phyloP scores from a whole-genome alignment of 2,797 vertebrate species.

The Otolemur crassicaudatus region DNA sequence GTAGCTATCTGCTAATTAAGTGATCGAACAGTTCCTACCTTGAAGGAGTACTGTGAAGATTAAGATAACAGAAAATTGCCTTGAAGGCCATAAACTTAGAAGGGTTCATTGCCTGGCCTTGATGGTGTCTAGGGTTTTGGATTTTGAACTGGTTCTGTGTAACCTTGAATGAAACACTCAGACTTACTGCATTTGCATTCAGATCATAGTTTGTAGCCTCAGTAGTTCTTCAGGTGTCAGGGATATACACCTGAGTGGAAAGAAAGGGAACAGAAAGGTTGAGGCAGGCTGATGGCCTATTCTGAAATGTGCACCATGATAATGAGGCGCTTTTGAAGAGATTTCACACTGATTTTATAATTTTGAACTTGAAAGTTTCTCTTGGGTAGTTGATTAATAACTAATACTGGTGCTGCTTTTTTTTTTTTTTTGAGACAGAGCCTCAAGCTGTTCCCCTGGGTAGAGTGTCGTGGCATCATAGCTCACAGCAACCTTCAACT shows the following conservation, averaged over 20 bases:
- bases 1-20: neutral
- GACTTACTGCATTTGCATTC: neutral
- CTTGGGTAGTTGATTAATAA: neutral
- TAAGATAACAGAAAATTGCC: neutral
- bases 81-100: neutral
- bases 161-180: neutral
- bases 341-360: neutral
- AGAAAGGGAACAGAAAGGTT: neutral
- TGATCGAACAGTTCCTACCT: neutral
- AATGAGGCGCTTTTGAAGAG: neutral
- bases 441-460: too few species aligned
- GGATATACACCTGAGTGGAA: neutral
- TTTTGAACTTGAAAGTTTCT: slow-evolving; percentile 18
- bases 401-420: neutral
- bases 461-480: too few species aligned
- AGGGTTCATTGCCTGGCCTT: neutral
- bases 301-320: neutral
- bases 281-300: neutral
- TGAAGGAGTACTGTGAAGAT: neutral
- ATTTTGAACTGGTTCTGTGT: neutral
- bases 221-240: neutral
- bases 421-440: too few species aligned
- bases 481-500: too few species aligned
- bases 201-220: neutral
- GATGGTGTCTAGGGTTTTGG: neutral